Evolutionary conservation across 2,888 invertebrate species (phyloP).

Genomic region (Agrotis puta): DNA sequence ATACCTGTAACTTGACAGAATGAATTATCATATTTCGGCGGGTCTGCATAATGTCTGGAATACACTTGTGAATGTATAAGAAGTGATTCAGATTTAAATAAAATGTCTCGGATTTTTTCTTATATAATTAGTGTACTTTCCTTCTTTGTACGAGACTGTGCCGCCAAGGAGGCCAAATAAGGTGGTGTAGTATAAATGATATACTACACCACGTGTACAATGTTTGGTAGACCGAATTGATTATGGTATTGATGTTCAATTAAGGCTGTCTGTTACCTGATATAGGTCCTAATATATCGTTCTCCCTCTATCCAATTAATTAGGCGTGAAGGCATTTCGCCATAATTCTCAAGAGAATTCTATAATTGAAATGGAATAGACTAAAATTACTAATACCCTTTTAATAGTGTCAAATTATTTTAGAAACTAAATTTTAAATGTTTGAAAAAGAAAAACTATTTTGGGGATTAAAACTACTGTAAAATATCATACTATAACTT

Average conservation of each 20-base stretch:
- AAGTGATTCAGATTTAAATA: too few relatives aligned
- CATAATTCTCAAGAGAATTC: too few relatives aligned
- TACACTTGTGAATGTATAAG: neutral
- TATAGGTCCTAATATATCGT: neutral
- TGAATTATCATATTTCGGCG: constrained; percentile 61
- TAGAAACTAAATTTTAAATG: too few relatives aligned
- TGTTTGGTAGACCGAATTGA: neutral
- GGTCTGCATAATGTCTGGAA: neutral
- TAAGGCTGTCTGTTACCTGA: constrained; percentile 6
- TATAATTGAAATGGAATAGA: too few relatives aligned
- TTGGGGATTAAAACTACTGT: too few relatives aligned
- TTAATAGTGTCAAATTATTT: too few relatives aligned
- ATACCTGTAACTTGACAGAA: constrained; percentile 66
- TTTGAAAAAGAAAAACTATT: too few relatives aligned
- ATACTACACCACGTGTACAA: too few relatives aligned
- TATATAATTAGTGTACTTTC: neutral
- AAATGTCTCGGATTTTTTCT: neutral
- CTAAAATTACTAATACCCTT: too few relatives aligned
- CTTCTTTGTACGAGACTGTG: neutral
- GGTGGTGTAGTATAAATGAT: neutral
- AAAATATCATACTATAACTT: too few relatives aligned
- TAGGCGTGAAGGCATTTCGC: neutral
- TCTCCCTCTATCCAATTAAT: neutral
- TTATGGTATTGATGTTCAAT: neutral
- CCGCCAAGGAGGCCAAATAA: neutral